These are phyloP conservation scores for Campopleginae sp. DNA, from an alignment of 2,888 invertebrate genomes.

Conservation along the genomic window DNA sequence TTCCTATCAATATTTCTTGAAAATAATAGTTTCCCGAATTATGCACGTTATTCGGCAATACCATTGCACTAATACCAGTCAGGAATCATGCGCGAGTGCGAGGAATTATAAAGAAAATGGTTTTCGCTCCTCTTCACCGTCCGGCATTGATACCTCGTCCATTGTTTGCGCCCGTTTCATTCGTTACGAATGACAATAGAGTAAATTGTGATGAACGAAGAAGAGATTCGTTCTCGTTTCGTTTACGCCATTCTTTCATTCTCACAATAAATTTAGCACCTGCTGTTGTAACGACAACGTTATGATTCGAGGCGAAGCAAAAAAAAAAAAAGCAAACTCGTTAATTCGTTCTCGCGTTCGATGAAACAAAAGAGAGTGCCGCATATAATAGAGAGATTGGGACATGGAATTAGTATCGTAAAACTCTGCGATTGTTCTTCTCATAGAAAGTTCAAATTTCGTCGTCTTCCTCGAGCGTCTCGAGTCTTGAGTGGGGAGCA, in stretches of 20 bases:
- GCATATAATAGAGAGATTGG: not conserved
- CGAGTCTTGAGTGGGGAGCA: constrained; percentile 1
- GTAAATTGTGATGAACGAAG: not conserved
- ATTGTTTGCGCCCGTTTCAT: constrained; percentile 27
- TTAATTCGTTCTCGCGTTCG: not conserved
- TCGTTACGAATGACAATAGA: constrained; percentile 4
- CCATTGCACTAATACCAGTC: constrained; percentile 6
- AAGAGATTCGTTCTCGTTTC: not conserved
- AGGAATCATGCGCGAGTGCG: not conserved
- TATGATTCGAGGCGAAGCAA: not conserved
- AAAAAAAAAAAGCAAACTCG: not conserved
- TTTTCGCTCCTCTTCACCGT: not conserved
- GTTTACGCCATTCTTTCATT: not conserved
- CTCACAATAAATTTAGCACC: not conserved
- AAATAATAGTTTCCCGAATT: constrained; percentile 13
- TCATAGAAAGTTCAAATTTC: constrained; percentile 65
- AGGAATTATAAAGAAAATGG: not conserved
- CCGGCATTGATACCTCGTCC: not conserved
- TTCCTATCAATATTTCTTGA: not conserved
- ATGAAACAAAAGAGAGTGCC: not conserved
- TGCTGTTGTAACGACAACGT: not conserved
- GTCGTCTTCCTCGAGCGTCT: constrained; percentile 10
- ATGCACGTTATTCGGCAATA: constrained; percentile 33
- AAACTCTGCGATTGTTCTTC: constrained; percentile 73
- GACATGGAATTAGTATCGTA: not conserved